Evolutionary conservation across 2,797 vertebrate species (phyloP).

Genomic region (Labroides dimidiatus): DNA sequence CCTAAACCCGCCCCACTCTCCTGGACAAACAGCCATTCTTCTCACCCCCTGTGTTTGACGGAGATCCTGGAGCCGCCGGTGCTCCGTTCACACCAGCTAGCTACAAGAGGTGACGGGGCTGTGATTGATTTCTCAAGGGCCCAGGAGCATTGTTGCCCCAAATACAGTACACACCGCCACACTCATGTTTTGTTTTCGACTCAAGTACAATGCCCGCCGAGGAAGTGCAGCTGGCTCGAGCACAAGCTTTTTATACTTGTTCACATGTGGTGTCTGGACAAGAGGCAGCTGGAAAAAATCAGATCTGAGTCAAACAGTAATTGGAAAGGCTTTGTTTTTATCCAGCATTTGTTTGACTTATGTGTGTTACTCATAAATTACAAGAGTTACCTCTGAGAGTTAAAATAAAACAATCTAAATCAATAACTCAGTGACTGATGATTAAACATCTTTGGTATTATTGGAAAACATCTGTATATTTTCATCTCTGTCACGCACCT

Average conservation of each 20-base stretch:
- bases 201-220: slow-evolving; percentile 69
- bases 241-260: slow-evolving; percentile 42
- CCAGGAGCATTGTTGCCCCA: slow-evolving; percentile 63
- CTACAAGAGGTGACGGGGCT: slow-evolving; percentile 61
- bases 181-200: slow-evolving; percentile 70
- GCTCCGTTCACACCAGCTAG: slow-evolving; percentile 60
- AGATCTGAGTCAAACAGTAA: slow-evolving; percentile 18
- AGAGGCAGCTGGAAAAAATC: slow-evolving; percentile 50
- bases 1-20: slow-evolving; percentile 19
- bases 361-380: neutral
- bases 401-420: neutral
- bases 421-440: neutral
- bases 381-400: neutral
- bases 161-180: slow-evolving; percentile 64
- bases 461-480: too few relatives aligned
- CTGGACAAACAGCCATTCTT: slow-evolving; percentile 81
- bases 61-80: slow-evolving; percentile 77
- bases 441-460: neutral
- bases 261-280: slow-evolving; percentile 46
- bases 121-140: slow-evolving; percentile 76
- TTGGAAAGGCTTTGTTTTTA: neutral
- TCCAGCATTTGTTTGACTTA: slow-evolving; percentile 16
- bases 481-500: too few relatives aligned
- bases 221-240: slow-evolving; percentile 65
- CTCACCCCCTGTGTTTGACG: slow-evolving; percentile 66